Evolutionary conservation across 2,888 invertebrate species (phyloP), one percentile per base, ranked within the genome.

Genomic region (Oscheius sp.): DNA sequence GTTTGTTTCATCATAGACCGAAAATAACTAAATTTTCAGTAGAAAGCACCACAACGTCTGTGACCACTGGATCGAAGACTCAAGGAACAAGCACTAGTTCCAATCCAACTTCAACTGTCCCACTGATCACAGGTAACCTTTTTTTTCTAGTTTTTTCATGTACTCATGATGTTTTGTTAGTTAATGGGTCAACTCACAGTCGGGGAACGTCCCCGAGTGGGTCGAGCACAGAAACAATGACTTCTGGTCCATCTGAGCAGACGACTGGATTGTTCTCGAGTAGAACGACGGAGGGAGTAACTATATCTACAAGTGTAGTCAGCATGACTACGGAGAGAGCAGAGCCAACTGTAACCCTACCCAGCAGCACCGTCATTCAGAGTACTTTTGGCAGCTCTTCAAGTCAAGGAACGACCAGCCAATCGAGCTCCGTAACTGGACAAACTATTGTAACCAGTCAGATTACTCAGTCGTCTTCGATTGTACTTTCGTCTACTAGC

Each of bases 201-300:
- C 29, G 4, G 53, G 29, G 11, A 21, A 53, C 53, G 29, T 53
- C 53, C 53, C 53, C 53, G 53, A 53, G 53, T 29, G 53, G 53
- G 53, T 53, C 53, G 29, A 21, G n/a, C 10, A 53, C n/a, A 21
- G 42, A 5, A 0, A 42, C 42, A 7, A 7, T 42, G 42, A 42
- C 42, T 42, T 42, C 42, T 42, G 7, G 42, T 7, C 3, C 42
- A 42, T 5, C 42, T 42, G 42, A 42, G 42, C 42, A 42, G 7
- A 53, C 53, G 4, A 29, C n/a, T 21, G 53, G 53, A 53, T 21
- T 11, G 53, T 58, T 32, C 33, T 32, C 58, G 33, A 58, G 29
- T 58, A 32, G 33, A 58, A 58, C 58, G 53, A 53, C 53, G 58
- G 58, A 33, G 33, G 58, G 58, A 33, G 32, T 33, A 32, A 58